phyloP scores from a whole-genome alignment of 2,113 vertebrate species.

The Planiliza haematocheilus region DNA sequence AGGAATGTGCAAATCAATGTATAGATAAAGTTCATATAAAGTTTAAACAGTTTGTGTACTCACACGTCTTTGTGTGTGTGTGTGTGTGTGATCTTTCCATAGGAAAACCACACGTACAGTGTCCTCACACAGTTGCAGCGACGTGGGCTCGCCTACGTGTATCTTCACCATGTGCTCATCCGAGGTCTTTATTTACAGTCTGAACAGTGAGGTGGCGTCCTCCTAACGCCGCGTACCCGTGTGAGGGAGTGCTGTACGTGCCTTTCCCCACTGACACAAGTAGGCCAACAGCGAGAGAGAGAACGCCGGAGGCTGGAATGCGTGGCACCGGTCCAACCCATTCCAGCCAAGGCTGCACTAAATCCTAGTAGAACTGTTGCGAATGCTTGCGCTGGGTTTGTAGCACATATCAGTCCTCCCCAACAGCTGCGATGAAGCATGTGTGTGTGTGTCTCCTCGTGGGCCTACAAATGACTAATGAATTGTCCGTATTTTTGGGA shows the following conservation, averaged over 20 bases:
- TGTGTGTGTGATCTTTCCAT: too few relatives aligned
- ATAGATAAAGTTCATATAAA: neutral
- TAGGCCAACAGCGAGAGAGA: slow-evolving; percentile 66
- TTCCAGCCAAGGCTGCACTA: slow-evolving; percentile 46
- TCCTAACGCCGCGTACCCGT: neutral
- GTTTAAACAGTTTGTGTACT: too few relatives aligned
- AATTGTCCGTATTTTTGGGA: neutral
- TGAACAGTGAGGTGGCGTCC: slow-evolving; percentile 6
- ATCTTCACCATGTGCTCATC: slow-evolving; percentile 17
- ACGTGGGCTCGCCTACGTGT: neutral
- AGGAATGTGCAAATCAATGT: neutral
- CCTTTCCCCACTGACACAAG: slow-evolving; percentile 46
- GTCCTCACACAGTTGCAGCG: too few relatives aligned
- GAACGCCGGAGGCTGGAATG: slow-evolving; percentile 64
- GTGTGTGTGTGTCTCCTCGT: neutral
- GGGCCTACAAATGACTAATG: neutral
- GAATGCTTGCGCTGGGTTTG: slow-evolving; percentile 19
- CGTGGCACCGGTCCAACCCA: slow-evolving; percentile 54
- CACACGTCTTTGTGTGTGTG: too few relatives aligned
- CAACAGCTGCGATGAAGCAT: slow-evolving; percentile 59
- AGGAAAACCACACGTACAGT: too few relatives aligned
- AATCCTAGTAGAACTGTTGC: slow-evolving; percentile 38
- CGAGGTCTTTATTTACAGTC: slow-evolving; percentile 49
- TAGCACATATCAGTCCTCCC: neutral
- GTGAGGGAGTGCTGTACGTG: slow-evolving; percentile 20